These are phyloP conservation scores for Microplitis demolitor DNA, from an alignment of 1,140 invertebrate genomes.

Conservation along the genomic window DNA sequence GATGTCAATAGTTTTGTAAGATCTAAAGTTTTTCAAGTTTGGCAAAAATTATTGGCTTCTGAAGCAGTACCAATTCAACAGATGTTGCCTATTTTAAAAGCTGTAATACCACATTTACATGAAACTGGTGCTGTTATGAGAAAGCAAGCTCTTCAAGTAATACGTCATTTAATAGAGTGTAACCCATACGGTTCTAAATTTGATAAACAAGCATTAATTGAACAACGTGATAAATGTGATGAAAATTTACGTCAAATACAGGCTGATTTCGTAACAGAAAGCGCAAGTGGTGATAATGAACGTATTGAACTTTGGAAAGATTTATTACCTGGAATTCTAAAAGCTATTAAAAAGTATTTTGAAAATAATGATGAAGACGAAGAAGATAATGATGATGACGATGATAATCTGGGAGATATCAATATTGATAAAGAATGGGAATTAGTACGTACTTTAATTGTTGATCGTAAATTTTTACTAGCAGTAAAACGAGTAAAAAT, in stretches of 20 bases:
- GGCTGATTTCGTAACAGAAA: slow-evolving; percentile 58
- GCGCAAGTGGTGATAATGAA: slow-evolving; percentile 50
- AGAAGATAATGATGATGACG: not conserved
- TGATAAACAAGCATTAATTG: slow-evolving; percentile 64
- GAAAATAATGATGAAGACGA: slow-evolving; percentile 32
- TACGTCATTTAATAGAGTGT: slow-evolving; percentile 74
- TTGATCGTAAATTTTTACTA: slow-evolving; percentile 45
- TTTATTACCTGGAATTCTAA: slow-evolving; percentile 51
- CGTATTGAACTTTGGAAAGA: slow-evolving; percentile 56
- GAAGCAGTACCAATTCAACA: slow-evolving; percentile 73
- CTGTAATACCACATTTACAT: slow-evolving; percentile 70
- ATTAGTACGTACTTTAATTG: slow-evolving; percentile 51
- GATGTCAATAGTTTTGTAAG: slow-evolving; percentile 84
- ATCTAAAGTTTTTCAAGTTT: slow-evolving; percentile 78
- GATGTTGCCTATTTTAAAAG: slow-evolving; percentile 68
- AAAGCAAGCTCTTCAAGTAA: slow-evolving; percentile 77
- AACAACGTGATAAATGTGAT: slow-evolving; percentile 64
- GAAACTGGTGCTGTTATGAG: slow-evolving; percentile 80
- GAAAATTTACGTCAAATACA: slow-evolving; percentile 66
- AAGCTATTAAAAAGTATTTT: slow-evolving; percentile 53
- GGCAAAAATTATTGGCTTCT: slow-evolving; percentile 73
- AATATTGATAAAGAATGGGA: slow-evolving; percentile 47
- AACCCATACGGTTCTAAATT: slow-evolving; percentile 77
- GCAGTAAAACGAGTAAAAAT: slow-evolving; percentile 45
- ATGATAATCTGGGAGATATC: slow-evolving; percentile 34